These are phyloP conservation scores for Apolygus lucorum DNA, from an alignment of 1,140 invertebrate genomes.

Conservation along the genomic window DNA sequence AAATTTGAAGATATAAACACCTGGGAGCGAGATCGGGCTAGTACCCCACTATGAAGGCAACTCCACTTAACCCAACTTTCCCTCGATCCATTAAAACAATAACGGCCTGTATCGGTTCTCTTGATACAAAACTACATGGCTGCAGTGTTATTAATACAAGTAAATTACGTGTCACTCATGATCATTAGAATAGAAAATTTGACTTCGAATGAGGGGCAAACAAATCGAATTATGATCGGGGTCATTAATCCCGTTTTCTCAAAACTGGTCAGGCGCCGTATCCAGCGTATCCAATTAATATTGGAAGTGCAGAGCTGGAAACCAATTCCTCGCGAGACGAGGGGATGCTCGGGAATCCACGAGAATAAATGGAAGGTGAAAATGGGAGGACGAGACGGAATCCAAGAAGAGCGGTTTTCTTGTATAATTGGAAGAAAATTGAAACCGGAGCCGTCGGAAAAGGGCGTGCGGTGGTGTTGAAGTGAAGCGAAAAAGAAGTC, in stretches of 20 bases:
- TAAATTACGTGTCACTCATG: too few relatives aligned
- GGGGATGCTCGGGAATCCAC: not conserved
- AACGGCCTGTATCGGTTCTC: too few relatives aligned
- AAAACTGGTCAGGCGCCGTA: not conserved
- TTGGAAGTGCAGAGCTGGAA: not conserved
- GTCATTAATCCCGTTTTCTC: not conserved
- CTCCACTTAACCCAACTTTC: too few relatives aligned
- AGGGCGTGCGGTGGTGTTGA: not conserved
- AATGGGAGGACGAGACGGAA: not conserved
- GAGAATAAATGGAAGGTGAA: conserved; percentile 3
- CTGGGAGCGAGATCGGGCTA: too few relatives aligned
- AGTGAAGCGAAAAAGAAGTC: conserved; percentile 4
- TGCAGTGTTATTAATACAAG: too few relatives aligned
- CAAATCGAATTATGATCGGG: too few relatives aligned
- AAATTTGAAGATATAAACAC: too few relatives aligned
- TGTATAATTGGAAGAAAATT: conserved; percentile 17
- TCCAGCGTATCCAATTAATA: not conserved
- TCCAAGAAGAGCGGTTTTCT: not conserved
- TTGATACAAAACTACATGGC: too few relatives aligned
- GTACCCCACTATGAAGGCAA: too few relatives aligned
- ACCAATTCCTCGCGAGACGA: not conserved
- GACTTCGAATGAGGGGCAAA: too few relatives aligned
- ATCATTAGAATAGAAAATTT: too few relatives aligned
- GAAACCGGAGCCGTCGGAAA: not conserved
- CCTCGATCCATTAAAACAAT: too few relatives aligned